phyloP scores from a whole-genome alignment of 2,113 vertebrate genomes.

The zebrafish (Danio rerio) region DNA sequence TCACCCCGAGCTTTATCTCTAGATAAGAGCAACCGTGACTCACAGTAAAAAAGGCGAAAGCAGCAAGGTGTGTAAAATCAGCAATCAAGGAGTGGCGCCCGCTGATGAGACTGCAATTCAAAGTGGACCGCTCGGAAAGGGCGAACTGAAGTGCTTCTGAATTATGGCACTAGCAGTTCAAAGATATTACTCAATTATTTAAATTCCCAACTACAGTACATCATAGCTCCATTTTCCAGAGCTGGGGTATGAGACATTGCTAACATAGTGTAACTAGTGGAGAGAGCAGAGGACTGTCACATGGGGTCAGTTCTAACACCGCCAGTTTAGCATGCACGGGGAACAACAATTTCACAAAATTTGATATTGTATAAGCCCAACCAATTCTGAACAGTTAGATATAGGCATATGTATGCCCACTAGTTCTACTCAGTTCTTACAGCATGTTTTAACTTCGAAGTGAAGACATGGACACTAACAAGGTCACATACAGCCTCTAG shows the following conservation, averaged over 20 bases:
- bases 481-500: too few species aligned
- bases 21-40: neutral
- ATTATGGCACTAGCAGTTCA: constrained; percentile 36
- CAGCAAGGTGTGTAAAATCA: constrained; percentile 31
- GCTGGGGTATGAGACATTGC: neutral
- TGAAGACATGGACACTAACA: too few species aligned
- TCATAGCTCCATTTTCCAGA: neutral
- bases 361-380: neutral
- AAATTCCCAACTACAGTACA: neutral
- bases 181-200: constrained; percentile 29
- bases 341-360: neutral
- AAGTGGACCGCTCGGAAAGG: constrained; percentile 17
- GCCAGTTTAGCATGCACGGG: neutral
- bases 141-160: constrained; percentile 35
- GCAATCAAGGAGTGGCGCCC: constrained; percentile 19
- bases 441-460: too few species aligned
- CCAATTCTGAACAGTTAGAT: too few species aligned
- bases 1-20: neutral
- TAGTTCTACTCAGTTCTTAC: too few species aligned
- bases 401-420: too few species aligned
- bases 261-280: neutral
- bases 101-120: constrained; percentile 24
- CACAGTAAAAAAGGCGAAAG: neutral
- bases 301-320: neutral
- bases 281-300: neutral